These are phyloP conservation scores for Arbacia lixula DNA, from an alignment of 53 echinoderm and acorn worm genomes.

Conservation along the genomic window DNA sequence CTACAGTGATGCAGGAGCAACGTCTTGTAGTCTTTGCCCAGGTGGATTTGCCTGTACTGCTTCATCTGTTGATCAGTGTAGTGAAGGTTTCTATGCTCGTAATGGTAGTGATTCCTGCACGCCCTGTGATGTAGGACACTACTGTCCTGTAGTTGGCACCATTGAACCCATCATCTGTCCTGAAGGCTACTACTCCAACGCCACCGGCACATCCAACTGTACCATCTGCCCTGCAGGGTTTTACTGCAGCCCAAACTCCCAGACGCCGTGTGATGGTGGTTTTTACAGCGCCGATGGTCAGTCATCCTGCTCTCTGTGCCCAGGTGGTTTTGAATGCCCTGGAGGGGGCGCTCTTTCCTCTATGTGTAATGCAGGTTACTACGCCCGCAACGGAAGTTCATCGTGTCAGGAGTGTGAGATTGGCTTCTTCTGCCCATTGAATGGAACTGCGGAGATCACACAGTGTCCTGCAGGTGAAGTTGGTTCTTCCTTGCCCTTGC, in stretches of 20 bases:
- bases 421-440: constrained; percentile 82
- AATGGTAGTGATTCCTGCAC: constrained; percentile 80
- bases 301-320: constrained; percentile 75
- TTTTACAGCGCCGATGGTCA: constrained; percentile 76
- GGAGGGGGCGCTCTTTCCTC: constrained; percentile 61
- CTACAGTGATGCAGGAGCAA: constrained; percentile 78
- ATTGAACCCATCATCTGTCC: constrained; percentile 79
- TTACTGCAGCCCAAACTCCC: constrained; percentile 71
- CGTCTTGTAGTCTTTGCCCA: constrained; percentile 77
- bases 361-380: constrained; percentile 68
- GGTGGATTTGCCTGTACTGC: constrained; percentile 77
- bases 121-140: constrained; percentile 72
- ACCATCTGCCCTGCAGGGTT: constrained; percentile 65
- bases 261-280: constrained; percentile 70
- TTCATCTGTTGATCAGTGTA: constrained; percentile 40
- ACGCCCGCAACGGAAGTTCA: constrained; percentile 67
- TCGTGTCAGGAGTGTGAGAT: constrained; percentile 67
- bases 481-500: too few relatives aligned
- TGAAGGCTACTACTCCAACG: constrained; percentile 71
- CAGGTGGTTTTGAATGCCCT: constrained; percentile 82
- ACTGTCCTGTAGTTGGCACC: constrained; percentile 74
- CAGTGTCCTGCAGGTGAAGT: constrained; percentile 90
- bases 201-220: constrained; percentile 62
- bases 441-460: constrained; percentile 69
- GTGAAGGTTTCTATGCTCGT: constrained; percentile 70